Percentiles rank a stretch among this genome's conserved stretches.
Evolutionary conservation across 2,113 vertebrate species (phyloP).

Genomic region (Psittacara wagleri): DNA sequence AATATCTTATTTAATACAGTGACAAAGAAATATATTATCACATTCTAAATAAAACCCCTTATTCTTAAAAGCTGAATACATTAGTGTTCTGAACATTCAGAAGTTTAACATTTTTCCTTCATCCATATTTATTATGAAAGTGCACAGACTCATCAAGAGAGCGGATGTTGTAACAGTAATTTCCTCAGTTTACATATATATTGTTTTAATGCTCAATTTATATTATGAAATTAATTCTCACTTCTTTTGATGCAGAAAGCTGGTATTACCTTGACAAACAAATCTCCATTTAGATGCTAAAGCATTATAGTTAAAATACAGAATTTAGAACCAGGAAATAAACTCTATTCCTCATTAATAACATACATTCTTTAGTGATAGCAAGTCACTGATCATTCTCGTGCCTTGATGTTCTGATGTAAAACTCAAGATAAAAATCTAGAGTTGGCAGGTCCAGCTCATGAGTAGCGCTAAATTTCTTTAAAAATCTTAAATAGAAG

Average conservation of each 20-base stretch:
- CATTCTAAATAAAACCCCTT: background rate
- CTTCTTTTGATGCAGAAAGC: background rate
- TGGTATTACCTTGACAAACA: background rate
- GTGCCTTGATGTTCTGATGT: background rate
- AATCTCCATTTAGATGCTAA: background rate
- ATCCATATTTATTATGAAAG: background rate
- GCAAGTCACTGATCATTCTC: background rate
- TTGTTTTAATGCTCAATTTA: background rate
- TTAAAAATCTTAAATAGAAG: background rate
- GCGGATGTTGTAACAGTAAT: background rate
- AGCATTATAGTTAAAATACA: background rate
- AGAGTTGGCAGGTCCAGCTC: background rate
- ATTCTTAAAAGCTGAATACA: background rate
- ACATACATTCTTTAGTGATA: background rate
- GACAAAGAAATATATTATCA: background rate
- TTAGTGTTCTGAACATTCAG: background rate
- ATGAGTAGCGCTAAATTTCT: background rate
- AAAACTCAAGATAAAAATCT: background rate
- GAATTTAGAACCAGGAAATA: background rate
- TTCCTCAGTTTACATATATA: background rate
- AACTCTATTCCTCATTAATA: background rate
- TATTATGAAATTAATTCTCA: background rate
- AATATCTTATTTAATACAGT: background rate
- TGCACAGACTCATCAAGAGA: background rate
- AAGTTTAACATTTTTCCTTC: background rate